Evolutionary conservation across 2,888 invertebrate species (phyloP), one percentile per base, ranked within the genome.

Genomic region (Clusia tigrina): DNA sequence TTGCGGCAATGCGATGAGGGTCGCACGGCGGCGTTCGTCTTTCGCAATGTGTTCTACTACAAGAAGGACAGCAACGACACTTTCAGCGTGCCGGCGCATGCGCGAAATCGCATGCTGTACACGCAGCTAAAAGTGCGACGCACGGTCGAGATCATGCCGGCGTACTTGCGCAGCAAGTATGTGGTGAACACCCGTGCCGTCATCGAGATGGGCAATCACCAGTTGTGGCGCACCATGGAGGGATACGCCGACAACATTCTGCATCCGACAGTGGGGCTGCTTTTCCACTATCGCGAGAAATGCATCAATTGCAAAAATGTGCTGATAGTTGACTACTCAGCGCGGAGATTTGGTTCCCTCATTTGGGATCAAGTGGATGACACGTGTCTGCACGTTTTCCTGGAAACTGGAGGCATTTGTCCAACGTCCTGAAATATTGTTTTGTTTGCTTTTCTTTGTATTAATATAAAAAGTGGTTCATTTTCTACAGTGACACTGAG

Each of bases 171-270:
- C 58, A 95, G 94, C 74, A 96, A 95, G 81, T 94, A 93, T 81
- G 91, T 95, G 63, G 90, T 94, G 73, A 87, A 91, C 71, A 92
- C 94, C n/a, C 89, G 90, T 64, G 86, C 89, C 65, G 91, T 93
- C 2, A 89, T 95, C 2, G 95, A 95, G 82, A 90, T 94, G 64
- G 95, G 95, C 6, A 95, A 95, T 83, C 95, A 95, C 81, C 94
- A 94, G 81, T 90, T 95, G 0, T 82, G 78, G 69, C 74, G 75
- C 23, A 61, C 72, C 2, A 68, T 77, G 1, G 73, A 75, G 0
- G 80, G 80, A 10, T 79, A 71, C 56, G 69, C 75, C 1, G 81
- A 82, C 54, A 77, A 72, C 52, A 59, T 76, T 3, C 72, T 84
- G 2, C 78, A 78, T 25, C 74, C 72, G 1, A 72, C 77, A 22